Evolutionary conservation across 2,113 vertebrate genomes (phyloP), one percentile per base, ranked within the genome.

Genomic region (Bombycilla garrulus): DNA sequence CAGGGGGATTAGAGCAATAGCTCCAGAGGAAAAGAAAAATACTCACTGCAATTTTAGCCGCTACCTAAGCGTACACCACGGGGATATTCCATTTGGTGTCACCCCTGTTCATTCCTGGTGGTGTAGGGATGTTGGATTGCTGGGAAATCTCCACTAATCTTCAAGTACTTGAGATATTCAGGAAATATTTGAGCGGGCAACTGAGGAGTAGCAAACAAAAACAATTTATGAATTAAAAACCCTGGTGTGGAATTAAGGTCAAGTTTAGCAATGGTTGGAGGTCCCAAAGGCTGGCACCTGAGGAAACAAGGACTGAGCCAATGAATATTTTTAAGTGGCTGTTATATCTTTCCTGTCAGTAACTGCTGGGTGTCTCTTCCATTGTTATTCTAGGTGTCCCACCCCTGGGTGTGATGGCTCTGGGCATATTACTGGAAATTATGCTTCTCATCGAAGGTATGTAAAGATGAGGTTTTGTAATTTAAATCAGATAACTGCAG

Each of bases 351-450:
- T 86, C 47, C 38, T 91, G 58, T 50, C 56, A 73, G 56, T 97
- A 92, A 96, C 69, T 38, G 28, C 36, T 90, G 57, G 9, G 3
- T 98, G 97, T 98, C 50, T 96, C 47, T 95, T 90, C 51, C 24
- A 10, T 90, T 92, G 44, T 97, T 96, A 96, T 98, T 97, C 96
- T 97, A 99, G 99, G 98, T 99, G 99, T 98, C 99, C 99, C 92
- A 99, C 99, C 35, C 99, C 99, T 95, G 99, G 99, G 93, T 99
- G 99, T 93, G 99, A 99, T 80, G 99, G 99, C 97, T 99, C 99
- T 93, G 99, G 99, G 96, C 99, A 99, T 98, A 99, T 99, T 97
- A 99, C 99, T 74, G 99, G 99, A 98, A 99, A 99, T 98, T 99
- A 99, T 69, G 99, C 99, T 92, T 99, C 99, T 93, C 99, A 99